These are phyloP conservation scores for Sphyrna mokarran DNA, from an alignment of 2,113 vertebrate genomes.

Conservation along the genomic window DNA sequence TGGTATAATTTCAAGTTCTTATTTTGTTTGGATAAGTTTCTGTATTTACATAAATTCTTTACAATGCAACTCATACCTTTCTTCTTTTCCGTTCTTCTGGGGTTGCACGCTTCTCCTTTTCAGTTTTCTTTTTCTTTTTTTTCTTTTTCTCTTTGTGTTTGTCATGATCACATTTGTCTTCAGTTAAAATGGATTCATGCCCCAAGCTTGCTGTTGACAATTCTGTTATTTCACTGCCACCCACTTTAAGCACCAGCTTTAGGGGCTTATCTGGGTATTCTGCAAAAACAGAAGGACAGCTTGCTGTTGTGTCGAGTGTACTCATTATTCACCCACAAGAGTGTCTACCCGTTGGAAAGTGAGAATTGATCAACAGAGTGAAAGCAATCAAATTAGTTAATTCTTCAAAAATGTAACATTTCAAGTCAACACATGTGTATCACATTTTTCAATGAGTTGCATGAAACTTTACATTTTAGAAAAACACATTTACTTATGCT, in stretches of 20 bases:
- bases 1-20: not conserved
- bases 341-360: not conserved
- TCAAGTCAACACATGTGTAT: not conserved
- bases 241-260: slow-evolving; percentile 92
- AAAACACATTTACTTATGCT: not conserved
- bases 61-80: slow-evolving; percentile 43
- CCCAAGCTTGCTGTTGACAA: slow-evolving; percentile 76
- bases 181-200: slow-evolving; percentile 62
- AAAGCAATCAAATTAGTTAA: not conserved
- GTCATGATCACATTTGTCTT: slow-evolving; percentile 71
- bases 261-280: slow-evolving; percentile 76
- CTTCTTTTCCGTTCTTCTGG: slow-evolving; percentile 55
- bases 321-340: not conserved
- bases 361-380: not conserved
- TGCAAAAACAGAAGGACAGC: slow-evolving; percentile 40
- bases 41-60: not conserved
- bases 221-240: slow-evolving; percentile 83
- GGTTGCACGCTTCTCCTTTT: slow-evolving; percentile 63
- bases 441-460: not conserved
- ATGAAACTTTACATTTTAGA: not conserved
- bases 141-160: slow-evolving; percentile 86
- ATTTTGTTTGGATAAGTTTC: not conserved
- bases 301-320: not conserved
- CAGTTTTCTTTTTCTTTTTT: slow-evolving; percentile 90
- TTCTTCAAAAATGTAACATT: not conserved